Percentiles rank a stretch among this genome's conserved stretches.
phyloP scores from a whole-genome alignment of 1,140 invertebrate species.

The Zaprionus taronus region DNA sequence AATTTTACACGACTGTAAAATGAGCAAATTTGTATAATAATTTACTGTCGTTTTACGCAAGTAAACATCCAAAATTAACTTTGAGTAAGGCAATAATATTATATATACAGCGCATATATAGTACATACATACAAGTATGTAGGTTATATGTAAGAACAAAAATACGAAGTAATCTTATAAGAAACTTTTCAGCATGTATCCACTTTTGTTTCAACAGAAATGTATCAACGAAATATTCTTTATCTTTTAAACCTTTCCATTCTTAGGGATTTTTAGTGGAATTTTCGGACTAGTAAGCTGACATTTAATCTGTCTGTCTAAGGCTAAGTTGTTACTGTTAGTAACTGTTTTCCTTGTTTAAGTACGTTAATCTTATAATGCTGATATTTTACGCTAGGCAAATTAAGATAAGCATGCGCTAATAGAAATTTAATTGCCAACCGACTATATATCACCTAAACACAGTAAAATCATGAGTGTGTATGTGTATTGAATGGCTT shows the following conservation, averaged over 20 bases:
- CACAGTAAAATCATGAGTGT: neutral
- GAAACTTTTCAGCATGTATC: neutral
- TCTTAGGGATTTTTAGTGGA: neutral
- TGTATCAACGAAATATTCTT: neutral
- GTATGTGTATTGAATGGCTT: neutral
- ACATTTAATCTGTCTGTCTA: constrained; percentile 11
- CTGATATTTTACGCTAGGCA: constrained; percentile 22
- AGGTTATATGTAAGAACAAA: neutral
- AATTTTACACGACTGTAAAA: neutral
- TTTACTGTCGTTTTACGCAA: neutral
- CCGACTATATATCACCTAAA: neutral
- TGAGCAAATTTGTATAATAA: neutral
- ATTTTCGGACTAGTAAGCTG: neutral
- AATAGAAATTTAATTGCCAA: constrained; percentile 40
- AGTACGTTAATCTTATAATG: constrained; percentile 9
- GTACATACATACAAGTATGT: neutral
- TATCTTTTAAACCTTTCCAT: neutral
- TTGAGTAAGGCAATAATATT: neutral
- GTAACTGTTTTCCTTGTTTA: constrained; percentile 9
- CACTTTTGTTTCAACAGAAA: neutral
- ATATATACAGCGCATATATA: neutral
- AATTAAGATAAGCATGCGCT: constrained; percentile 39
- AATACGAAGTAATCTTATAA: neutral
- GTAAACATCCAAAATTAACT: neutral
- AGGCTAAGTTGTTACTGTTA: neutral